Base-by-base conservation (phyloP, 2,797 vertebrate genomes). In the Enoplosus armatus region DNA sequence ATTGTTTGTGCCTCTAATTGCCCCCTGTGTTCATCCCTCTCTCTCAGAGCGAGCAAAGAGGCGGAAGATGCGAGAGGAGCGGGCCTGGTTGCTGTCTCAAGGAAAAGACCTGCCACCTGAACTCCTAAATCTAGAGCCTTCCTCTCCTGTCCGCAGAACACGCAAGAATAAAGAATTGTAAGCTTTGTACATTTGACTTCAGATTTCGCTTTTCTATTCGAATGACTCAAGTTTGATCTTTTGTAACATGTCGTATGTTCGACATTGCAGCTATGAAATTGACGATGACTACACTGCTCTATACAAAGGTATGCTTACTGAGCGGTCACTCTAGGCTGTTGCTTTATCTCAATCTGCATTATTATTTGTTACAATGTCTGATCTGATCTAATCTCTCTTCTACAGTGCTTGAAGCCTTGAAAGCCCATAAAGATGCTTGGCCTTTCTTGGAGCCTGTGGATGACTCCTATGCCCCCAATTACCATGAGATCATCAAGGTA, bases 401-500 rank as follows among this genome's bases (percentile, higher is more conserved):
- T 69, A n/a, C 87, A 99, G 98, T 99, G 87, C 94, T 99, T 43
- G 98, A 99, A 81, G 96, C 96, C 53, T 94, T 99, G 47, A 99
- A 99, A 92, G 96, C 96, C 72, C 98, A 99, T 89, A 99, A 99
- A 94, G 98, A 99, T 72, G 95, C 98, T 22, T 99, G 98, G 98
- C 98, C 98, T 22, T 99, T 99, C 91, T 79, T 99, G 92, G 98
- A 99, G 85, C 98, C 98, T 0, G 98, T 99, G 41, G 98, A 99
- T 88, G 98, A 99, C 77, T 99, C 98, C 0, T 99, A 99, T 15
- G 98, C 98, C 50, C 98, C 98, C 16, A 98, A 98, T 91, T 99
- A 99, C 90, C 96, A 99, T 33, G 97, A 98, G 72, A 96, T 99
- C 87, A 98, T 99, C 88, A 97, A 98, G 96, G 98, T 99, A 95